Evolutionary conservation across 2,888 invertebrate species (phyloP).

Genomic region (Apotomis turbidana): DNA sequence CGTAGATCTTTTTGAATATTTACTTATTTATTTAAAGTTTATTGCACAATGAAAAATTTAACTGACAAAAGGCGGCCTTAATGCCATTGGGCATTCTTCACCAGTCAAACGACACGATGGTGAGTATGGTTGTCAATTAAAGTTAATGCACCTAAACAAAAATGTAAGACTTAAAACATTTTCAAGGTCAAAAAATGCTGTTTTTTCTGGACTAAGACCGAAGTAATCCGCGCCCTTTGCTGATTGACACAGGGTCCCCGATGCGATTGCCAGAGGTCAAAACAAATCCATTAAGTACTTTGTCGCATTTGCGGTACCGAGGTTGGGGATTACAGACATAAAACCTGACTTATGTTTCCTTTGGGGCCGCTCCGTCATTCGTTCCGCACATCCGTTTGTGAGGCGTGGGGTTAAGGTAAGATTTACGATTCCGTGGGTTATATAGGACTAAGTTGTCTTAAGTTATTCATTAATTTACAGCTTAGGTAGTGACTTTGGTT

Average conservation of each 20-base stretch:
- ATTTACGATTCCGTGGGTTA: constrained; percentile 8
- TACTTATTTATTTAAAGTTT: too few species aligned
- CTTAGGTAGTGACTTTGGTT: neutral
- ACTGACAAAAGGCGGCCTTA: too few species aligned
- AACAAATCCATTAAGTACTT: constrained; percentile 10
- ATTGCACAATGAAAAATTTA: too few species aligned
- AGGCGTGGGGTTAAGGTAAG: neutral
- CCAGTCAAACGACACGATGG: too few species aligned
- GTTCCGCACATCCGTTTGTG: neutral
- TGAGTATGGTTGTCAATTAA: too few species aligned
- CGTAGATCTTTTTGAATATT: too few species aligned
- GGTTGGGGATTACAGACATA: constrained; percentile 43
- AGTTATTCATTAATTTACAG: constrained; percentile 2
- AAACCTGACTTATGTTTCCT: constrained; percentile 46
- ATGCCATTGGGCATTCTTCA: too few species aligned
- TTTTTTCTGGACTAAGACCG: neutral
- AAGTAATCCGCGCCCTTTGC: neutral
- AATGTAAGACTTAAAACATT: too few species aligned
- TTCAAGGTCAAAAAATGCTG: too few species aligned
- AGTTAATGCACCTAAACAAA: too few species aligned
- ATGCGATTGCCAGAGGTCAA: neutral
- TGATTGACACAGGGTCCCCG: neutral
- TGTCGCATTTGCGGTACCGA: constrained; percentile 11
- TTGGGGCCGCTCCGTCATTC: constrained; percentile 38
- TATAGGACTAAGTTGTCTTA: constrained; percentile 6